Evolutionary conservation across 2,113 vertebrate genomes (phyloP).

Genomic region (Xerus inauris): DNA sequence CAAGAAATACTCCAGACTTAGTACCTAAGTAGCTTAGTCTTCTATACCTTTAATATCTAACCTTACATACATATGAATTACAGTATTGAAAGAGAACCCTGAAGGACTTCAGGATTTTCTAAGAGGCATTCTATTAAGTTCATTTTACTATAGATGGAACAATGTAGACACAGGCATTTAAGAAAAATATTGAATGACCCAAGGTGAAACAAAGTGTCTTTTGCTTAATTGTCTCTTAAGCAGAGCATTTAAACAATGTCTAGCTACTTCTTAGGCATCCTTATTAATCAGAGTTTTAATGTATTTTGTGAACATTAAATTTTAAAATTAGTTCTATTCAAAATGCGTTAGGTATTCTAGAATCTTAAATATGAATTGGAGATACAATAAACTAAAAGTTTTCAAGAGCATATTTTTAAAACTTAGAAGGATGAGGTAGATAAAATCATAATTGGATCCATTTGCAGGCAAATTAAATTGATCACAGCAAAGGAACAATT

Average conservation of each 20-base stretch:
- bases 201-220: not conserved
- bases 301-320: constrained; percentile 5
- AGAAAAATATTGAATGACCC: constrained; percentile 20
- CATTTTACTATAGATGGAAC: not conserved
- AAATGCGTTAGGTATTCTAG: constrained; percentile 29
- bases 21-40: not conserved
- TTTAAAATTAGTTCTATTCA: constrained; percentile 34
- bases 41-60: not conserved
- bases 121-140: not conserved
- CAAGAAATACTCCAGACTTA: not conserved
- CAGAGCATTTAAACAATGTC: constrained; percentile 33
- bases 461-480: constrained; percentile 65
- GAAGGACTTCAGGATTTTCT: not conserved
- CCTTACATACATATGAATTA: not conserved
- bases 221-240: constrained; percentile 23
- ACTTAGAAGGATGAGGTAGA: constrained; percentile 37
- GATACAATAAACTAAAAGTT: constrained; percentile 50
- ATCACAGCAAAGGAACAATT: constrained; percentile 54
- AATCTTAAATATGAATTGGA: constrained; percentile 40
- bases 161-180: not conserved
- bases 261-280: not conserved
- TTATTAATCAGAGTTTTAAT: constrained; percentile 31
- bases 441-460: constrained; percentile 75
- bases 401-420: constrained; percentile 55
- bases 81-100: not conserved